Percentiles rank a stretch among this genome's conserved stretches.
phyloP scores from a whole-genome alignment of 2,888 invertebrate species.

The Drosophila quinaria region DNA sequence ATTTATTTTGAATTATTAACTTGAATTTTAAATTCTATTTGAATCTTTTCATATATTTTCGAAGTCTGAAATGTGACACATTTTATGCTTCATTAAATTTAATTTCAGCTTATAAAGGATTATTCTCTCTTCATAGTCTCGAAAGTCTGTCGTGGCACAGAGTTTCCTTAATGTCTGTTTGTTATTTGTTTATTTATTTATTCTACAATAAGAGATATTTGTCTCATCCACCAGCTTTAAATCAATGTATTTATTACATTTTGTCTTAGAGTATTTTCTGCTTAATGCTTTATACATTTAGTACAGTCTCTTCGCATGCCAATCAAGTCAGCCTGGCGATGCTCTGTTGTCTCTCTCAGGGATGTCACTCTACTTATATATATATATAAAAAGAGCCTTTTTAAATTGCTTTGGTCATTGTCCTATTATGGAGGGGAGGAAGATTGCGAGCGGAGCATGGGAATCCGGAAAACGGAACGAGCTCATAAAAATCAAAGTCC shows the following conservation, averaged over 20 bases:
- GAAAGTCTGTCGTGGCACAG: neutral
- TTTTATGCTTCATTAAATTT: neutral
- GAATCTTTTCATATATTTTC: neutral
- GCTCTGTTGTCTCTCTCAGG: slow-evolving; percentile 30
- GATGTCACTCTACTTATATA: slow-evolving; percentile 61
- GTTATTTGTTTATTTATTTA: neutral
- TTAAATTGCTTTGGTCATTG: slow-evolving; percentile 63
- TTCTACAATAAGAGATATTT: neutral
- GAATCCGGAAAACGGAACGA: slow-evolving; percentile 5
- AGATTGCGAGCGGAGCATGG: neutral
- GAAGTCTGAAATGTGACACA: neutral
- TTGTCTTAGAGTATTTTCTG: slow-evolving; percentile 18
- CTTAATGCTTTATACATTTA: slow-evolving; percentile 36
- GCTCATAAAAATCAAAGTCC: no score
- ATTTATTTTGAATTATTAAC: no score
- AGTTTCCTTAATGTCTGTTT: neutral
- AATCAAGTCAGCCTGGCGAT: no score
- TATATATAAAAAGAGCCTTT: slow-evolving; percentile 61
- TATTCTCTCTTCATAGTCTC: neutral
- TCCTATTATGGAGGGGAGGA: slow-evolving; percentile 38
- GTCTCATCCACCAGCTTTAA: neutral
- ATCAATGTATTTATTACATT: slow-evolving; percentile 12
- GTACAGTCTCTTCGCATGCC: slow-evolving; percentile 16
- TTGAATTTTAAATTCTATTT: neutral
- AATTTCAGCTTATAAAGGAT: neutral